Conservation (phyloP, 92 coral and sea anemone species). For the Palythoa grandis region DNA sequence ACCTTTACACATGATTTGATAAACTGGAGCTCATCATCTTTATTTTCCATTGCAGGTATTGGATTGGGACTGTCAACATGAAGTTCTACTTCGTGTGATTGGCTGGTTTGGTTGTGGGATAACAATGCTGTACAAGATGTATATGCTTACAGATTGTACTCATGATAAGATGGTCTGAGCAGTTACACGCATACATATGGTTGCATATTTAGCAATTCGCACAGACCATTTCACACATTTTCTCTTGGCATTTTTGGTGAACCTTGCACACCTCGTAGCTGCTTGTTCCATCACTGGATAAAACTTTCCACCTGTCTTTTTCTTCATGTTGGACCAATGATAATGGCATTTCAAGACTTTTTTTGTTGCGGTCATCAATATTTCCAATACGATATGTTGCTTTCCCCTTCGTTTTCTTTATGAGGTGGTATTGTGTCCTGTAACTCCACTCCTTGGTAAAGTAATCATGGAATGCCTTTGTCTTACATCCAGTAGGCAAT, state of each 20-base stretch:
- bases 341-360: no score
- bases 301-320: constrained; percentile 6
- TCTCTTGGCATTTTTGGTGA: neutral
- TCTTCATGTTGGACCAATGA: constrained; percentile 3
- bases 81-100: neutral
- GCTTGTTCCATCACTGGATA: neutral
- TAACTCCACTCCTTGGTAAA: neutral
- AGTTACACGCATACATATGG: constrained; percentile 46
- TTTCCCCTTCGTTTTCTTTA: no score
- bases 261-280: neutral
- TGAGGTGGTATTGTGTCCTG: neutral
- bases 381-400: no score
- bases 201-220: neutral
- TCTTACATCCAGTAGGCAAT: neutral
- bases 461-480: neutral
- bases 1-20: constrained; percentile 6
- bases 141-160: constrained; percentile 61
- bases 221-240: constrained; percentile 1
- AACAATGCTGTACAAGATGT: constrained; percentile 46
- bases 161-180: constrained; percentile 55
- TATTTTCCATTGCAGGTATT: neutral
- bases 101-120: constrained; percentile 9
- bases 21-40: constrained; percentile 6
- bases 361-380: no score
- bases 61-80: constrained; percentile 4